phyloP scores from a whole-genome alignment of 2,888 invertebrate genomes.

The Micropterix aruncella region DNA sequence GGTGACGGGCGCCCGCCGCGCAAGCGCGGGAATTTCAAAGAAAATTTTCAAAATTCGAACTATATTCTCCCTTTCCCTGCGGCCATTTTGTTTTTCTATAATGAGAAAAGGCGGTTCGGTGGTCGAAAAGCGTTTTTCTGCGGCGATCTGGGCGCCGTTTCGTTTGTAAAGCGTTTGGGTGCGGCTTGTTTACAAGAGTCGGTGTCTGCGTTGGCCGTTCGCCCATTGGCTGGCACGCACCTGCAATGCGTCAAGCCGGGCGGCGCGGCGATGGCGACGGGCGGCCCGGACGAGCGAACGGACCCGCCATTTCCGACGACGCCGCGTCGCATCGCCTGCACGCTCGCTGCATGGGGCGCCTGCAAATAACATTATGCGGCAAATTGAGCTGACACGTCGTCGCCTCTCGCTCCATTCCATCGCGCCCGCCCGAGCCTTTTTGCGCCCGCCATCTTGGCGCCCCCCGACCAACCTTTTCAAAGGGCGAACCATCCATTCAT shows the following conservation, averaged over 20 bases:
- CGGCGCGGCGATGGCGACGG: slow-evolving; percentile 1
- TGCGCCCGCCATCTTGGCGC: too few relatives aligned
- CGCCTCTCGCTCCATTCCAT: neutral
- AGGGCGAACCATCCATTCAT: too few relatives aligned
- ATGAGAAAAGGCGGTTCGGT: too few relatives aligned
- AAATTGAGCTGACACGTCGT: neutral
- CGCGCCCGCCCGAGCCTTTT: neutral
- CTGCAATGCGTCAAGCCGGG: slow-evolving; percentile 69
- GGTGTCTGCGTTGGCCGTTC: slow-evolving; percentile 28
- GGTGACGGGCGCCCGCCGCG: slow-evolving; percentile 6
- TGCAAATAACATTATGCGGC: neutral
- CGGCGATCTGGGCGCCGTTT: too few relatives aligned
- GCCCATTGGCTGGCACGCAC: slow-evolving; percentile 69
- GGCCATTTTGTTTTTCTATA: slow-evolving; percentile 3
- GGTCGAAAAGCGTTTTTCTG: too few relatives aligned
- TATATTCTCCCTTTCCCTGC: slow-evolving; percentile 3
- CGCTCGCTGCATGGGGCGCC: too few relatives aligned
- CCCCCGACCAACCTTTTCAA: too few relatives aligned
- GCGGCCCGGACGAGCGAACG: neutral
- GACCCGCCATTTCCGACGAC: neutral
- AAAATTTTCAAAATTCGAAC: slow-evolving; percentile 4
- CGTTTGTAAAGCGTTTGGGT: too few relatives aligned
- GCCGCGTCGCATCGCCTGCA: too few relatives aligned
- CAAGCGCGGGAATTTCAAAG: neutral
- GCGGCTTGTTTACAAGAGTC: slow-evolving; percentile 61